phyloP scores from a whole-genome alignment of 2,797 vertebrate genomes.

The Luscinia luscinia region DNA sequence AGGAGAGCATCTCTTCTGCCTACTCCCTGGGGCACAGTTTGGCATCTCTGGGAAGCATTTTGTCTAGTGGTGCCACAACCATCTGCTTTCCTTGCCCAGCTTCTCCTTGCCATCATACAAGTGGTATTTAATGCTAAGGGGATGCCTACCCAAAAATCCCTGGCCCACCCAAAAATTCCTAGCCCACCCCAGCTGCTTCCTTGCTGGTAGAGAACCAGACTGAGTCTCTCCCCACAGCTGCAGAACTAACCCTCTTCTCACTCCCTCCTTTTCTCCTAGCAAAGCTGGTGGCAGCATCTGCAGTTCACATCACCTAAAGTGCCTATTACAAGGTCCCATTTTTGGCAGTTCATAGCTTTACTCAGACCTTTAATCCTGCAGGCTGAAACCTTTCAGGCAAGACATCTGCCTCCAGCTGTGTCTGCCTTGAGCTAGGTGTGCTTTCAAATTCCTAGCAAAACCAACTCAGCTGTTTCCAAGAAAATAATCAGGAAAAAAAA shows the following conservation, averaged over 20 bases:
- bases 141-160: not conserved
- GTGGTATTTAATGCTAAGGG: not conserved
- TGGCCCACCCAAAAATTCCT: not conserved
- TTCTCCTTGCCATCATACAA: not conserved
- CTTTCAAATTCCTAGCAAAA: not conserved
- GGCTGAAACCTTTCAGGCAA: not conserved
- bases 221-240: rapidly evolving
- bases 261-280: not conserved
- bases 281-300: not conserved
- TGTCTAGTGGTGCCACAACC: not conserved
- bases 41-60: not conserved
- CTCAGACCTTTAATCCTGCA: not conserved
- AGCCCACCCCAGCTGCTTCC: not conserved
- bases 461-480: not conserved
- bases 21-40: not conserved
- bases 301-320: not conserved
- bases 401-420: not conserved
- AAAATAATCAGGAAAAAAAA: not conserved
- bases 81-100: not conserved
- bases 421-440: not conserved
- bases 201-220: not conserved
- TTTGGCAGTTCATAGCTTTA: not conserved
- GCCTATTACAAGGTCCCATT: not conserved
- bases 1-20: not conserved
- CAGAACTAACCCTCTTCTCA: not conserved